Evolutionary conservation across 2,888 invertebrate genomes (phyloP), one percentile per base, ranked within the genome.

Genomic region (Caenorhabditis panamensis): DNA sequence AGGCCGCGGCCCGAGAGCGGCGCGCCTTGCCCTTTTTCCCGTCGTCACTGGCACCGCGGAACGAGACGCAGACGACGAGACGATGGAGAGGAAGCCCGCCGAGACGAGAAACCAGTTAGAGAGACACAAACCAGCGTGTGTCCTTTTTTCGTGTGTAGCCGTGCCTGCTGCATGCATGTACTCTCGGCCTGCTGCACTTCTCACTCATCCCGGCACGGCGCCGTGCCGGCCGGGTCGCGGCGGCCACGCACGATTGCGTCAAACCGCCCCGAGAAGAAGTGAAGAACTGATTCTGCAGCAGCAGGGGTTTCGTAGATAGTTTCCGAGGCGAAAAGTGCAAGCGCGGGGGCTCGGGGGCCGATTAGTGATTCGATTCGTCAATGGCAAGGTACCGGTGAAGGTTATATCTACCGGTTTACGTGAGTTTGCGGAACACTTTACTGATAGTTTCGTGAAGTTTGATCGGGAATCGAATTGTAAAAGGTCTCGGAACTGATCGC

Each of bases 41-140:
- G 28, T 28, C 37, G 62, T 47, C 28, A 59, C 66, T 78, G 71
- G 67, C 72, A 72, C 79, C 51, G 37, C n/a, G n/a, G n/a, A 18
- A 24, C 9, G 28, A 44, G 51, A 16, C 26, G 26, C 22, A 47
- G 61, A 49, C 22, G 31, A 31, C 31, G 31, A 31, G 31, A 31
- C 5, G 9, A 31, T 31, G 31, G 31, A n/a, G 31, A 9, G 31
- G 9, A 9, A 31, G 31, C 9, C 5, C 9, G 31, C 8, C 13
- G 41, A 5, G 13, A 13, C 13, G 54, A 24, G 54, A 54, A 37
- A 44, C 13, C 24, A 31, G 31, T 49, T 28, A 68, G 67, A 58
- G 58, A 49, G 22, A 5, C 36, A 59, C 22, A 58, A 36, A 20
- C 18, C 18, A 37, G 41, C 16, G 24, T 16, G 24, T 26, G 54